phyloP scores from a whole-genome alignment of 2,797 vertebrate genomes.

The Cryptoprocta ferox region DNA sequence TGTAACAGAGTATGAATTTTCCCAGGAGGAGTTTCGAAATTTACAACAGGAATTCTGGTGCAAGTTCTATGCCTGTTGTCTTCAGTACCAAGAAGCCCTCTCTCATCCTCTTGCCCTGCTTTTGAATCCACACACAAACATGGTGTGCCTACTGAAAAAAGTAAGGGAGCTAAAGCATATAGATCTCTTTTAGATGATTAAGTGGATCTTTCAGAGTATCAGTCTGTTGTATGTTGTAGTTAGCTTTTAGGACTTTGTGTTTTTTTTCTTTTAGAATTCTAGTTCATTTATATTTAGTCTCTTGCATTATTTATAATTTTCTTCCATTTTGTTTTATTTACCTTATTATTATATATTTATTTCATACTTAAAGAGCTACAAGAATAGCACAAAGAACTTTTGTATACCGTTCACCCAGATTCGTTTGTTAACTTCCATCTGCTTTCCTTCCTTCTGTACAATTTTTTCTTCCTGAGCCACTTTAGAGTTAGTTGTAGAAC shows the following conservation, averaged over 20 bases:
- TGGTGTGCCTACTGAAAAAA: conserved; percentile 96
- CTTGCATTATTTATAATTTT: not conserved
- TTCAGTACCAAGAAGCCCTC: conserved; percentile 96
- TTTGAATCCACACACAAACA: conserved; percentile 89
- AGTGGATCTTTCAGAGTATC: not conserved
- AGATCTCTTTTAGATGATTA: not conserved
- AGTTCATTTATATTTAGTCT: not conserved
- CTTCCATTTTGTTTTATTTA: not conserved
- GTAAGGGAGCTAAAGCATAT: conserved; percentile 81
- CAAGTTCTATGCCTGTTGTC: conserved; percentile 95
- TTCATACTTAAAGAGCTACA: not conserved
- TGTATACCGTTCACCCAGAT: not conserved
- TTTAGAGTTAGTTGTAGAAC: not conserved
- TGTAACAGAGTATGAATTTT: conserved; percentile 95
- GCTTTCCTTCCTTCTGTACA: not conserved
- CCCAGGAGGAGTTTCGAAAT: conserved; percentile 94
- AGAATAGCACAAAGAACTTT: not conserved
- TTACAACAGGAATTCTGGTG: conserved; percentile 98
- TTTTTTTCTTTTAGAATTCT: not conserved
- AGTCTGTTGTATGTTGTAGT: not conserved
- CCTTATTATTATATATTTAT: not conserved
- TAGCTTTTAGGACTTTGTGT: not conserved
- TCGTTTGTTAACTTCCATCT: not conserved
- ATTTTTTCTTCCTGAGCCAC: not conserved
- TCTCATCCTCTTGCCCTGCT: conserved; percentile 92